Percentiles rank a stretch among this genome's conserved stretches.
Evolutionary conservation across 2,888 invertebrate genomes (phyloP).

Genomic region (Pyrrhia umbra): DNA sequence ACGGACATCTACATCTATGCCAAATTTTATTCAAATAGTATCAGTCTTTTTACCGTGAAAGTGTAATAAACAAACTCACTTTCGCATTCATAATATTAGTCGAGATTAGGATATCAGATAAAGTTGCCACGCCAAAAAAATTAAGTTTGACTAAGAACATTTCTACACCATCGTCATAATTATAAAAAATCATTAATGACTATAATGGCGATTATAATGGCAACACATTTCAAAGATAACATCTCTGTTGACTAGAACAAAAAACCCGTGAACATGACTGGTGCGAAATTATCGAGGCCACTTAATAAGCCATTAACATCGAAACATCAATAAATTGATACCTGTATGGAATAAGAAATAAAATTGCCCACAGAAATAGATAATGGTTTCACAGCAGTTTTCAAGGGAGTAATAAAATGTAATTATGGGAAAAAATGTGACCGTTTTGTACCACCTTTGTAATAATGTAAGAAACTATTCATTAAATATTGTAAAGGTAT

Average conservation of each 20-base stretch:
- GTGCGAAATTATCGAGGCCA: constrained; percentile 71
- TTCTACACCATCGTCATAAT: constrained; percentile 8
- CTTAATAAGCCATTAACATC: constrained; percentile 62
- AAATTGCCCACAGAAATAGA: constrained; percentile 47
- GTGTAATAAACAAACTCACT: too few species aligned
- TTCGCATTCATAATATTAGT: too few species aligned
- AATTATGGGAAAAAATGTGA: constrained; percentile 41
- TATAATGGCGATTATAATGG: constrained; percentile 54
- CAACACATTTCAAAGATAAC: constrained; percentile 56
- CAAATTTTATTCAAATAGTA: too few species aligned
- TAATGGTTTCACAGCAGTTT: constrained; percentile 39
- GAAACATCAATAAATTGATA: constrained; percentile 62
- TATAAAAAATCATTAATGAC: constrained; percentile 21
- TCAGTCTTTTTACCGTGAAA: too few species aligned
- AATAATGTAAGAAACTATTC: constrained; percentile 33
- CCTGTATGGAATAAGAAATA: constrained; percentile 57
- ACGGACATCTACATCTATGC: too few species aligned
- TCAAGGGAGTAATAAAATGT: constrained; percentile 32
- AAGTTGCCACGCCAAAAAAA: constrained; percentile 21
- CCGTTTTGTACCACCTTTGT: constrained; percentile 24
- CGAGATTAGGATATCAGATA: too few species aligned
- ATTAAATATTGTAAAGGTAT: constrained; percentile 42
- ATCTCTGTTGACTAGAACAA: constrained; percentile 52
- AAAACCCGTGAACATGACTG: constrained; percentile 63
- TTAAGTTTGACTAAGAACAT: not conserved